phyloP scores from a whole-genome alignment of 2,113 vertebrate species.

The Nothoprocta perdicaria region DNA sequence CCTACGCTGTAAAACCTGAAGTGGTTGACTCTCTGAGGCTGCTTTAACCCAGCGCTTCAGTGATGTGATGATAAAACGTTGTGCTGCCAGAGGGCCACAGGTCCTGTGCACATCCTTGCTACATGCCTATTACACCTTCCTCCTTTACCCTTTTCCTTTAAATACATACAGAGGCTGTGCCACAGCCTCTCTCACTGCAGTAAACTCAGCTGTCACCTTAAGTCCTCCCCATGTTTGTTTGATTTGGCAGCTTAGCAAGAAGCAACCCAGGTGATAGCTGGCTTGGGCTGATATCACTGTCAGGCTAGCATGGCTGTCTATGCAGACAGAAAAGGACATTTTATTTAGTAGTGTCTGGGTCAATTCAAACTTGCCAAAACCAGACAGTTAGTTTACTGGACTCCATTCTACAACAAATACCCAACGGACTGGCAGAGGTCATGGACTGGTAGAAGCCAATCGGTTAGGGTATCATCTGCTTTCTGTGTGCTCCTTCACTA shows the following conservation, averaged over 20 bases:
- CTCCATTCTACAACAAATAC: neutral
- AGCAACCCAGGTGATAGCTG: neutral
- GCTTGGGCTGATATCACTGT: neutral
- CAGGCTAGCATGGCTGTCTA: accelerated
- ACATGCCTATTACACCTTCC: neutral
- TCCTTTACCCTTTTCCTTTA: neutral
- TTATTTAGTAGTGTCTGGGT: neutral
- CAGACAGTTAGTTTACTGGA: neutral
- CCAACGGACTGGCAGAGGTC: neutral
- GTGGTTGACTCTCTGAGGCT: neutral
- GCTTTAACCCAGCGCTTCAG: neutral
- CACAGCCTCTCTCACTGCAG: neutral
- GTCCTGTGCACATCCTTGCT: neutral
- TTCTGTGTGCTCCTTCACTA: neutral
- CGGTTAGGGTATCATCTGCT: accelerated
- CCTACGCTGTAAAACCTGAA: neutral
- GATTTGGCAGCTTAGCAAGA: neutral
- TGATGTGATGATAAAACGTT: neutral
- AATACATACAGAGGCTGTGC: neutral
- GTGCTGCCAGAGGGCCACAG: neutral
- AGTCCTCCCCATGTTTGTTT: neutral
- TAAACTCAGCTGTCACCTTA: neutral
- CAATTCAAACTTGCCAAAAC: neutral
- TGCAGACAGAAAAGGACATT: neutral
- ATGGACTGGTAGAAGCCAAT: too few species aligned